Base-by-base conservation (phyloP, 2,888 invertebrate species). In the Plagodis dolabraria region DNA sequence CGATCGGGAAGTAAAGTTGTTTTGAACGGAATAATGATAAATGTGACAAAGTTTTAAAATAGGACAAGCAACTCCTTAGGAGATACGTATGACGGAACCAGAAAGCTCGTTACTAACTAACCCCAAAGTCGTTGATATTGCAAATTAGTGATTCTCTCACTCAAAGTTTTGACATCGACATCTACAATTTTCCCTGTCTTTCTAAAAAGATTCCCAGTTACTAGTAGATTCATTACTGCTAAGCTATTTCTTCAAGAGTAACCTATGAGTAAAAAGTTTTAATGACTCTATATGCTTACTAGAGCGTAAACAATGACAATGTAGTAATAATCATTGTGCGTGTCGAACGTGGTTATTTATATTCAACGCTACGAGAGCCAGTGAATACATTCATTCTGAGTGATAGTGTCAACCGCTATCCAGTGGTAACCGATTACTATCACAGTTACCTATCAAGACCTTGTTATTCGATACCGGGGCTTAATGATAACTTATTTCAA, bases 361-460 rank as follows among this genome's bases (percentile, higher is more conserved):
- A 75, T 79, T 76, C 74, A 70, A 77, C 70, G 70, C 69, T 69
- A 68, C 66, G 69, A 68, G 69, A 70, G 60, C 67, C 63, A 40
- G 72, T 79, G 82, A 80, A 80, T 77, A 78, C 77, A 80, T 88
- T 85, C 85, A 84, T 87, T 79, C 73, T 72, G 71, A 71, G 65
- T 68, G 86, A 89, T 89, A 85, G 77, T 80, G 86, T 84, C 85
- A 80, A 77, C 80, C 73, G 70, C 72, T 76, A 75, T 74, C 74
- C 76, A 70, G 73, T 55, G 56, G 48, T 63, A 55, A 65, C 62
- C 80, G 83, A 86, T 86, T 81, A 85, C 76, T 79, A 82, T 83
- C 80, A 63, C 64, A 51, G 68, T 68, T 61, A 51, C 65, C 72
- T 77, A 79, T 77, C 76, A 69, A 67, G 22, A 34, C 45, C 51